phyloP scores from a whole-genome alignment of 2,888 invertebrate species.

The Microplitis manilae region DNA sequence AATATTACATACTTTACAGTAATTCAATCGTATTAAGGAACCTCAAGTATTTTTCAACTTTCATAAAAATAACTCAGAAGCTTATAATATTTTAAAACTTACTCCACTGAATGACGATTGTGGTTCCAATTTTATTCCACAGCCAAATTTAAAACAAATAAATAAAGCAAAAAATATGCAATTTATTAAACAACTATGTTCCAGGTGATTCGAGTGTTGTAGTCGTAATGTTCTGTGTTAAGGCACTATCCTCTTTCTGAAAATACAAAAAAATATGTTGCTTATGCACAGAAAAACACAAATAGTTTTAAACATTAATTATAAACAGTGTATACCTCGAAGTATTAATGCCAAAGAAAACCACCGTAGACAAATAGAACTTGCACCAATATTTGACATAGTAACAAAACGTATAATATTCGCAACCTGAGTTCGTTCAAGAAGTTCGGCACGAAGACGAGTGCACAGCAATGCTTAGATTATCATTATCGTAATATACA shows the following conservation, averaged over 20 bases:
- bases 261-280: too few relatives aligned
- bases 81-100: too few relatives aligned
- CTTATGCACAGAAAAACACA: too few relatives aligned
- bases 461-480: conserved; percentile 95
- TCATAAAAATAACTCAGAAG: neutral
- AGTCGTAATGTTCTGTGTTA: too few relatives aligned
- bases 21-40: neutral
- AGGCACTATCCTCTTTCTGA: too few relatives aligned
- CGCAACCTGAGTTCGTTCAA: conserved; percentile 92
- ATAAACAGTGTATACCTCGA: conserved; percentile 73
- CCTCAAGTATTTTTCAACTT: neutral
- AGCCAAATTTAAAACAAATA: too few relatives aligned
- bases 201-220: too few relatives aligned
- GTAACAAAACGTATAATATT: conserved; percentile 83
- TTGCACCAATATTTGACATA: conserved; percentile 72
- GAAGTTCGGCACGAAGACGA: conserved; percentile 93
- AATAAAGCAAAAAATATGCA: too few relatives aligned
- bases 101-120: too few relatives aligned
- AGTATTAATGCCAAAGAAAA: conserved; percentile 83
- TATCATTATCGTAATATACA: conserved; percentile 96
- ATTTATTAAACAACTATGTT: too few relatives aligned
- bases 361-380: conserved; percentile 92
- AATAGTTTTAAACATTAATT: too few relatives aligned
- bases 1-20: neutral
- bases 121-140: too few relatives aligned